Conservation (phyloP, 2,797 vertebrate genomes). For the Threskiornis aethiopicus region DNA sequence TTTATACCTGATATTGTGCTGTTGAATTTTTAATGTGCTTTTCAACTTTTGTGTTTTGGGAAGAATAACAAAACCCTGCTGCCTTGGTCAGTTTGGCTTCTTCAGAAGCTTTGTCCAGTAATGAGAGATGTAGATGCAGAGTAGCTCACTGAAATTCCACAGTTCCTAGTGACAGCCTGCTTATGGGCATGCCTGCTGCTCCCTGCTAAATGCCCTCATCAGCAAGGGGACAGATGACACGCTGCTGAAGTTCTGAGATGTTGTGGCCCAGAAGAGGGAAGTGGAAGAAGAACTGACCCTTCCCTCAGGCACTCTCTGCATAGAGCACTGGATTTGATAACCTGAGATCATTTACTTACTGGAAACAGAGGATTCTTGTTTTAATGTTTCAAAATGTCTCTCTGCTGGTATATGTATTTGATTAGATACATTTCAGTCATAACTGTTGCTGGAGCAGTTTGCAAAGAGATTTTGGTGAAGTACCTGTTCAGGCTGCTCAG, state of each 20-base stretch:
- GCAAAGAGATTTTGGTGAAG: background rate
- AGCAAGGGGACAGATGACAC: background rate
- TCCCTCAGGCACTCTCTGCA: fast-evolving
- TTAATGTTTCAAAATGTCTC: background rate
- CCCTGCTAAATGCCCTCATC: background rate
- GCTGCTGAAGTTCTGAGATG: background rate
- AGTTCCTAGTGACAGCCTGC: background rate
- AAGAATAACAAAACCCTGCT: background rate
- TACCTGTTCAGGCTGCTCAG: background rate
- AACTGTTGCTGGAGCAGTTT: background rate
- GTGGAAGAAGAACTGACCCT: background rate
- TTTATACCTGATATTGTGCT: background rate
- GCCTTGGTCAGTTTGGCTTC: background rate
- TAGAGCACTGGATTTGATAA: background rate
- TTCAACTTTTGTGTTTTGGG: background rate
- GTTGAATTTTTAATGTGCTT: background rate
- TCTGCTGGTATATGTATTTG: background rate
- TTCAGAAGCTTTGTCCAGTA: background rate
- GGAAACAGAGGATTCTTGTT: background rate
- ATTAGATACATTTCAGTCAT: background rate
- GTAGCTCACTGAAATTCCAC: background rate
- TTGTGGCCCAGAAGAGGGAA: background rate
- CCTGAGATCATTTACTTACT: background rate
- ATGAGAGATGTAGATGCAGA: background rate
- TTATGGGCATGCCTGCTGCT: background rate